Percentiles rank a stretch among this genome's conserved stretches.
These are phyloP conservation scores for Trichopria drosophilae DNA, from an alignment of 2,888 invertebrate genomes.

Conservation along the genomic window DNA sequence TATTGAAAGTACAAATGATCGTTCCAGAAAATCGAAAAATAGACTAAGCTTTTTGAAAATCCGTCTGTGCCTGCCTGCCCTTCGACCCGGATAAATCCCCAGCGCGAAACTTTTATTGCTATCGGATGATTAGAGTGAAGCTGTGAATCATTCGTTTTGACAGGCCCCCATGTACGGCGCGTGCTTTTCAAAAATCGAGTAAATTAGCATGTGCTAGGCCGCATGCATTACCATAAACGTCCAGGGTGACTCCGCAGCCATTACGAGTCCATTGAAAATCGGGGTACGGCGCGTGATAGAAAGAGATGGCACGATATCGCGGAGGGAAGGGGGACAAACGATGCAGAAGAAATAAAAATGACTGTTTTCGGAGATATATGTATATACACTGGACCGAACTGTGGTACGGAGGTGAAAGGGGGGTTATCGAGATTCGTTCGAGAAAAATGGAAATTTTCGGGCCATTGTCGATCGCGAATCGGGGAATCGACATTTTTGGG, in stretches of 20 bases:
- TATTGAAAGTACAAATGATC: too few species aligned
- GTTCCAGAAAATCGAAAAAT: too few species aligned
- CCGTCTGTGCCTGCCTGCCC: too few species aligned
- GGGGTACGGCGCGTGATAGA: slow-evolving; percentile 33
- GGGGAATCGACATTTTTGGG: slow-evolving; percentile 34
- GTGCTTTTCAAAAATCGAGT: slow-evolving; percentile 51
- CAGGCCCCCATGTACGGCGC: slow-evolving; percentile 13
- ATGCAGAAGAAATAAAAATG: background rate
- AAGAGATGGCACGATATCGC: slow-evolving; percentile 26
- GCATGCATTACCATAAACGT: slow-evolving; percentile 49
- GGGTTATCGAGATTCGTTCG: slow-evolving; percentile 38
- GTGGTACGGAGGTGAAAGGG: slow-evolving; percentile 35
- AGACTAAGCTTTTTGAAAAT: too few species aligned
- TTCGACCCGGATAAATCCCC: too few species aligned
- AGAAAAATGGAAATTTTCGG: slow-evolving; percentile 49
- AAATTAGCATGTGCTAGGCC: slow-evolving; percentile 54
- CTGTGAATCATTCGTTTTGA: slow-evolving; percentile 47
- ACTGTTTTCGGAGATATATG: background rate
- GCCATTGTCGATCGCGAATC: slow-evolving; percentile 41
- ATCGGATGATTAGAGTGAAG: too few species aligned
- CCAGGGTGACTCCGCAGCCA: slow-evolving; percentile 44
- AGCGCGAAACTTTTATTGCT: too few species aligned
- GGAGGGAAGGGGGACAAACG: slow-evolving; percentile 11
- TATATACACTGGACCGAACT: slow-evolving; percentile 9
- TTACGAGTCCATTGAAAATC: slow-evolving; percentile 44